Conservation (phyloP, 2,113 vertebrate genomes). For the Pelecanoides urinatrix region DNA sequence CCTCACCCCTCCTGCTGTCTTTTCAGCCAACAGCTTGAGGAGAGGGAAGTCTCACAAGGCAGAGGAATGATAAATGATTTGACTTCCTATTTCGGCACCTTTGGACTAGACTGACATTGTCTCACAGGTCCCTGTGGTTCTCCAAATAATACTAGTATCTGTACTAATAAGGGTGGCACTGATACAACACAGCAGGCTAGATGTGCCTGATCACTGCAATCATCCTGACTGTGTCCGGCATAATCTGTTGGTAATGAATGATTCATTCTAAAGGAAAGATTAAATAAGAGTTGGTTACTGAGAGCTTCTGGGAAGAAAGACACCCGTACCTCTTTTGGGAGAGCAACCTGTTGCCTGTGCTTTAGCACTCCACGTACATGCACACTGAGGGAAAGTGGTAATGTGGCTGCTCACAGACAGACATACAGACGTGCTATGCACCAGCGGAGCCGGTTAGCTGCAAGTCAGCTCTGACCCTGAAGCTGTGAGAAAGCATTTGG, state of each 20-base stretch:
- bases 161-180: not conserved
- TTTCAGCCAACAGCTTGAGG: not conserved
- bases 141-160: not conserved
- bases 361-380: not conserved
- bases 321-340: not conserved
- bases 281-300: not conserved
- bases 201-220: not conserved
- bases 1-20: not conserved
- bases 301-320: not conserved
- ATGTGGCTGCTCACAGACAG: not conserved
- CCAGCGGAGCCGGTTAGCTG: no score
- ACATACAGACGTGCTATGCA: accelerated
- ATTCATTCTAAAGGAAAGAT: not conserved
- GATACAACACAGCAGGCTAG: no score
- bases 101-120: not conserved
- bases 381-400: not conserved
- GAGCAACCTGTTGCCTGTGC: not conserved
- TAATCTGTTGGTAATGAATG: not conserved
- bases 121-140: not conserved
- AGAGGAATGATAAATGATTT: not conserved
- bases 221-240: accelerated
- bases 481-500: not conserved
- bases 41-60: not conserved
- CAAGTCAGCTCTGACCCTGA: not conserved
- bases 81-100: not conserved